Conservation (phyloP, 1,140 invertebrate genomes). For the Eulimnadia texana region DNA sequence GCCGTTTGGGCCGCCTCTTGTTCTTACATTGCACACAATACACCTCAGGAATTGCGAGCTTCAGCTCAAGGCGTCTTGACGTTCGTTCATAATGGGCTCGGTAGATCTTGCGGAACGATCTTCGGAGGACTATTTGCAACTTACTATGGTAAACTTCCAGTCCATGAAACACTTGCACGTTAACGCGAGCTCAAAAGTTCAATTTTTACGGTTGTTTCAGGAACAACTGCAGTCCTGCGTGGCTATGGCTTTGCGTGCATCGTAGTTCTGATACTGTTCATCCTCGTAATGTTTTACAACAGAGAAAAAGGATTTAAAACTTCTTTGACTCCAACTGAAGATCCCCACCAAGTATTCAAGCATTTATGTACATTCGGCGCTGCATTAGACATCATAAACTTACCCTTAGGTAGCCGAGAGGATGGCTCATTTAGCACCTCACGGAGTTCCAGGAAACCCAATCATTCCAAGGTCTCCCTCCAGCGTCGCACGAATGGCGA, state of each 20-base stretch:
- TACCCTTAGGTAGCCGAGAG: conserved; percentile 58
- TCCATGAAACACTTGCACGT: too few relatives aligned
- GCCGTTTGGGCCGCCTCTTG: conserved; percentile 96
- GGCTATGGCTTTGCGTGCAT: conserved; percentile 78
- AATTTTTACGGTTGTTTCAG: too few relatives aligned
- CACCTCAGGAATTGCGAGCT: conserved; percentile 67
- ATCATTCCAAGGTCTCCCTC: conserved; percentile 77
- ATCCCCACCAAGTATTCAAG: conserved; percentile 50
- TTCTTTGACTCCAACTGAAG: conserved; percentile 59
- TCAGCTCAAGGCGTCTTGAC: conserved; percentile 91
- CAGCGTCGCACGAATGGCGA: conserved; percentile 49
- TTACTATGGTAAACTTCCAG: conserved; percentile 33
- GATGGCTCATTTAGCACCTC: conserved; percentile 78
- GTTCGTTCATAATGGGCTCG: conserved; percentile 88
- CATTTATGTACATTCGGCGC: background rate
- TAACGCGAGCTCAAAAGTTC: too few relatives aligned
- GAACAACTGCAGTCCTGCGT: conserved; percentile 74
- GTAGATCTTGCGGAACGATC: conserved; percentile 87
- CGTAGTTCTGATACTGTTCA: conserved; percentile 62
- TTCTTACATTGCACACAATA: conserved; percentile 92
- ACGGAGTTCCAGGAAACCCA: conserved; percentile 88
- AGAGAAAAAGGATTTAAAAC: conserved; percentile 60
- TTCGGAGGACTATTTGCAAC: conserved; percentile 55
- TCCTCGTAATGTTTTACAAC: conserved; percentile 79
- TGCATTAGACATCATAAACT: too few relatives aligned